Conservation (phyloP, 1,140 invertebrate species). For the Panulirus ornatus region DNA sequence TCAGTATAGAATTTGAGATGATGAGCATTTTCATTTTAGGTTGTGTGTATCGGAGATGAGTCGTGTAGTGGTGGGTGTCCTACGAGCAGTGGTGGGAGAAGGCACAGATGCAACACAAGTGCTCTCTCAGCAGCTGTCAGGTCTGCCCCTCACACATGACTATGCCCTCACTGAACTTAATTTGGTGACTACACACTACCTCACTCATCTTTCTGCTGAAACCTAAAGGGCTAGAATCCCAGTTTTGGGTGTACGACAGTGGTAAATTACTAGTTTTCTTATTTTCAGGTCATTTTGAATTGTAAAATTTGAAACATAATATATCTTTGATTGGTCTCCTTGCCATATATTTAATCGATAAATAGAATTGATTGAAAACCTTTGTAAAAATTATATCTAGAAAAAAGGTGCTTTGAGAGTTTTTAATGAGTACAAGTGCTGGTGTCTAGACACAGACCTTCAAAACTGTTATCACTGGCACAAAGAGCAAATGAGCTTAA, state of each 20-base stretch:
- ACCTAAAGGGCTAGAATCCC: neutral
- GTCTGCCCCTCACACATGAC: constrained; percentile 84
- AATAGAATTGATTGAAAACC: neutral
- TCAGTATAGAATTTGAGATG: constrained; percentile 76
- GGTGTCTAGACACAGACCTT: no score
- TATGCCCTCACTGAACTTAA: constrained; percentile 82
- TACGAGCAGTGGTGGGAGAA: constrained; percentile 77
- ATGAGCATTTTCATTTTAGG: constrained; percentile 50
- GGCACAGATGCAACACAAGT: constrained; percentile 78
- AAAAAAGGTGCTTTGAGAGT: neutral
- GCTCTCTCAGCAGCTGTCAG: constrained; percentile 80
- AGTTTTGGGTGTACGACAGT: neutral
- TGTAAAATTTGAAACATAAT: neutral
- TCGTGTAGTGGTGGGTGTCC: constrained; percentile 81
- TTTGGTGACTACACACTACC: constrained; percentile 68
- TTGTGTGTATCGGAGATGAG: constrained; percentile 85
- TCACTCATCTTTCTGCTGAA: constrained; percentile 59
- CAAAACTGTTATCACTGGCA: no score
- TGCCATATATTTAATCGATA: neutral
- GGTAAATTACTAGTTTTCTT: neutral
- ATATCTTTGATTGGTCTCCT: neutral
- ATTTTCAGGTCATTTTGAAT: neutral
- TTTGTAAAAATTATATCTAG: neutral
- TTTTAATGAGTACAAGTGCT: no score
- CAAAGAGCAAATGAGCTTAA: neutral